These are phyloP conservation scores for Bombus difficillimus DNA, from an alignment of 1,140 invertebrate genomes.

Conservation along the genomic window DNA sequence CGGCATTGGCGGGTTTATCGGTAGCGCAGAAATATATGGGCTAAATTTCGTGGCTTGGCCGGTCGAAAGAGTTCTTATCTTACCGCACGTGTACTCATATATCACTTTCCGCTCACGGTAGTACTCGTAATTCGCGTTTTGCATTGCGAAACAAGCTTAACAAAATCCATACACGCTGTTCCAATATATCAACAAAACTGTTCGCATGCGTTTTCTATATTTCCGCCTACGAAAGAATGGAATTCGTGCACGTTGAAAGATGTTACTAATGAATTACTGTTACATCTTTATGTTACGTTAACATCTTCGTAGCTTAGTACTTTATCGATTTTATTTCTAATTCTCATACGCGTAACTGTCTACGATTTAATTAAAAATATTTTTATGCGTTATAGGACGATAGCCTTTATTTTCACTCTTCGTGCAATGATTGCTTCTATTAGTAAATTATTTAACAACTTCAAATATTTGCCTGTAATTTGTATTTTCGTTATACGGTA, in stretches of 20 bases:
- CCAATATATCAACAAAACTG: background rate
- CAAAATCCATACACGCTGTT: slow-evolving; percentile 14
- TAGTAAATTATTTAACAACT: no score
- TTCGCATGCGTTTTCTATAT: background rate
- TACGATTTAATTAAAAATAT: background rate
- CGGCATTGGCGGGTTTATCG: slow-evolving; percentile 25
- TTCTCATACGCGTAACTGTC: no score
- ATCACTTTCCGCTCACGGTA: background rate
- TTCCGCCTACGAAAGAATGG: background rate
- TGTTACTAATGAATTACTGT: background rate
- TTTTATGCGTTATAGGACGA: background rate
- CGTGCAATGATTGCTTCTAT: background rate
- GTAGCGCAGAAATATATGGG: background rate
- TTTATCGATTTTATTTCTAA: background rate
- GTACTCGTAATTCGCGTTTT: background rate
- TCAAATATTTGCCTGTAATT: no score
- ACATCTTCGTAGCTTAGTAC: background rate
- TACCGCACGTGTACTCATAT: slow-evolving; percentile 16
- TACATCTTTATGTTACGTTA: background rate
- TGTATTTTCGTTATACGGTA: no score
- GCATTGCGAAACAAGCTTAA: slow-evolving; percentile 16
- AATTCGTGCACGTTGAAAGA: background rate
- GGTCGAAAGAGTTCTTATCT: slow-evolving; percentile 30
- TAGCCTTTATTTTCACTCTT: background rate
- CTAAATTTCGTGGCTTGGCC: background rate